Evolutionary conservation across 1,140 invertebrate genomes (phyloP).

Genomic region (Lucilia cuprina): DNA sequence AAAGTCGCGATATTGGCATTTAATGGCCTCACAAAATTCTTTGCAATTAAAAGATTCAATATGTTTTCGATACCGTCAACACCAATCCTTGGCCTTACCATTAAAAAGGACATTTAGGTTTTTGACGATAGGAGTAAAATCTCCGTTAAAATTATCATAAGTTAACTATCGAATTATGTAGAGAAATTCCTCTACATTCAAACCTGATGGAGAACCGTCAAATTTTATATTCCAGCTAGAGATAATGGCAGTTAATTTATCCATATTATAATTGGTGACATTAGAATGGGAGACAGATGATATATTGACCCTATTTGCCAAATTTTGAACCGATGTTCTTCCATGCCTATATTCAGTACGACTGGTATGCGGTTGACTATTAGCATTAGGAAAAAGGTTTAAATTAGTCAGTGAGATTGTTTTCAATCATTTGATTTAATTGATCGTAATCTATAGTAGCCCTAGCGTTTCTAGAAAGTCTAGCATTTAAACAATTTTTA

Average conservation of each 20-base stretch:
- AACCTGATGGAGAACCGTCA: not conserved
- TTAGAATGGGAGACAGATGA: not conserved
- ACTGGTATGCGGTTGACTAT: not conserved
- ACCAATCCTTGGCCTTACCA: not conserved
- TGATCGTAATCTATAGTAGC: not conserved
- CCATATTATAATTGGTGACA: not conserved
- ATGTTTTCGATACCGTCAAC: not conserved
- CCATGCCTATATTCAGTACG: not conserved
- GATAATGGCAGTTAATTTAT: not conserved
- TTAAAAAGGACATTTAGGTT: not conserved
- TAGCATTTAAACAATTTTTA: not conserved
- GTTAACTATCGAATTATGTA: not conserved
- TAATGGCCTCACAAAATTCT: not conserved
- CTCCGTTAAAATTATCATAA: not conserved
- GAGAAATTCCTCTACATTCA: not conserved
- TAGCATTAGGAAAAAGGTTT: not conserved
- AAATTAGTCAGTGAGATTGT: not conserved
- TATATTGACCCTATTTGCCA: not conserved
- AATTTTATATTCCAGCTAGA: not conserved
- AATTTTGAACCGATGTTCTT: not conserved
- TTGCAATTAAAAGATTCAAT: not conserved
- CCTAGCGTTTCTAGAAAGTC: not conserved
- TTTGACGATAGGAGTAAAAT: not conserved
- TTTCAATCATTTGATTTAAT: not conserved
- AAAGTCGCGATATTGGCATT: not conserved